Evolutionary conservation across 1,140 invertebrate species (phyloP).

Genomic region (Agrypnia vestita): DNA sequence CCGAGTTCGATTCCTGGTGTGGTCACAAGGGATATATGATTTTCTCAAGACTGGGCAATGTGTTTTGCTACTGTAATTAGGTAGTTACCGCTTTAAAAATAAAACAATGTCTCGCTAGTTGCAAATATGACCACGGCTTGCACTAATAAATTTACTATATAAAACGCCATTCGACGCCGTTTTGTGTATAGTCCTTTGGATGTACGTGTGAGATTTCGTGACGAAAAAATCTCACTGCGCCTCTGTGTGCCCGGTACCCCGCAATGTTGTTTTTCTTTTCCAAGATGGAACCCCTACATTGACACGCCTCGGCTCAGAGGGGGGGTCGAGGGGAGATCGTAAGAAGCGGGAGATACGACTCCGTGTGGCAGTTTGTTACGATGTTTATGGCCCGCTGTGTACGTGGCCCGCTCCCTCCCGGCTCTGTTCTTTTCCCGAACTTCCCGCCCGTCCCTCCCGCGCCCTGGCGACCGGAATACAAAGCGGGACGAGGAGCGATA

Average conservation of each 20-base stretch:
- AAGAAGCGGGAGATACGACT: constrained; percentile 72
- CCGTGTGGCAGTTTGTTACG: constrained; percentile 72
- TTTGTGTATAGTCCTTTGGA: too few species aligned
- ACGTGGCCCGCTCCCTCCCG: constrained; percentile 57
- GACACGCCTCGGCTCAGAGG: not conserved
- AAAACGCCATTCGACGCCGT: too few species aligned
- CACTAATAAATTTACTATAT: too few species aligned
- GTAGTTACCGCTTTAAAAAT: too few species aligned
- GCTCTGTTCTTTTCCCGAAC: constrained; percentile 68
- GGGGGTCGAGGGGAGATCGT: constrained; percentile 66
- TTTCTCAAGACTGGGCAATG: too few species aligned
- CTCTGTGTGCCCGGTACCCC: not conserved
- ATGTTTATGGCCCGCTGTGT: constrained; percentile 69
- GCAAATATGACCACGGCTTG: too few species aligned
- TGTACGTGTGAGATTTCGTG: too few species aligned
- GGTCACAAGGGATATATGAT: too few species aligned
- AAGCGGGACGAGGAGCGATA: constrained; percentile 63
- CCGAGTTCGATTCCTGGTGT: too few species aligned
- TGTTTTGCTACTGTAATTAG: too few species aligned
- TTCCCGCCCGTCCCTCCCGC: constrained; percentile 22
- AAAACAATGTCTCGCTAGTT: too few species aligned
- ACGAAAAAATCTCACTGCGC: not conserved
- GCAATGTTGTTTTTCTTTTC: constrained; percentile 10
- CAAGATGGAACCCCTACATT: constrained; percentile 27
- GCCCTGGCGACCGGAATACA: constrained; percentile 62